Base-by-base conservation (phyloP, 2,888 invertebrate genomes). In the Sycophila texana region DNA sequence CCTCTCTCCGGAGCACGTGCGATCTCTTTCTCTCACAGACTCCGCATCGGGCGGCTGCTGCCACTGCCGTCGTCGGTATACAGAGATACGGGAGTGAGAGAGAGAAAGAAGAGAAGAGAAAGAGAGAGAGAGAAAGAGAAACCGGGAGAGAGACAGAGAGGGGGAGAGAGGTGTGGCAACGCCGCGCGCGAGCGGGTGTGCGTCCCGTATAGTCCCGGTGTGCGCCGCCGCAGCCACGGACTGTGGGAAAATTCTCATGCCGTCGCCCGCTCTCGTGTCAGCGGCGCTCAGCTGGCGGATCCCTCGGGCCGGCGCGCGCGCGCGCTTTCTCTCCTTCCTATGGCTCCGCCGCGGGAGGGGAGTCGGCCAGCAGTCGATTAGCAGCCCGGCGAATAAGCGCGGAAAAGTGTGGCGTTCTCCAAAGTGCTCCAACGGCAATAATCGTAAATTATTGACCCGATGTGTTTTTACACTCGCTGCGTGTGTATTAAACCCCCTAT, bases 201-300 rank as follows among this genome's bases (percentile, higher is more conserved):
- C 70, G 78, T 70, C 57, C 70, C 73, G 73, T 39, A 63, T 53
- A 86, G 87, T 87, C 87, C 88, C 87, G 88, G 89, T 88, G 89
- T 88, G 88, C 87, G 88, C 86, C 87, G 87, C 85, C 26, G 68
- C 77, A 30, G 70, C 63, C 85, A 87, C 86, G 86, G 89, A 89
- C 89, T 89, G 91, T 91, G 91, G 91, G 91, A 91, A 91, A 90
- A 90, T 91, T 90, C 91, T 90, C 91, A 91, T 90, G 90, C 89
- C 88, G 89, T 75, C 75, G 80, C 77, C 63, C 75, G 72, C 67
- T 66, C 60, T 39, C 20, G 57, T 26, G 51, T 18, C 82, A 79
- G 81, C 74, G 82, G 61, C 65, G 57, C 82, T 79, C 82, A 81
- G 63, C 75, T 71, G 70, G 74, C n/a, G 81, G 80, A 39, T 79